These are phyloP conservation scores for Gastrophysa polygoni DNA, from an alignment of 2,888 invertebrate species.

Conservation along the genomic window DNA sequence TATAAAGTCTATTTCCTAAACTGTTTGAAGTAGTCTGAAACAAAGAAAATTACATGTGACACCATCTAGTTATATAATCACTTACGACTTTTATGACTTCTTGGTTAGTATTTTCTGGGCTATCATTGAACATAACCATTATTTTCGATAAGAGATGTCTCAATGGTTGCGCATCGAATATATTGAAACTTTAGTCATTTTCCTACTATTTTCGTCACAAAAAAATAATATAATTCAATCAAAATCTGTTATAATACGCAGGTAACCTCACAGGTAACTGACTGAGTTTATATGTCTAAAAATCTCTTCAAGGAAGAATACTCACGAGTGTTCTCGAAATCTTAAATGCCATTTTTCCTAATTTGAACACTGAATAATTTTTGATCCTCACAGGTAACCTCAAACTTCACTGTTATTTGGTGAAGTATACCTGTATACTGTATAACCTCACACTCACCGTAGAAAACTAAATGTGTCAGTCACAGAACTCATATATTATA, in stretches of 20 bases:
- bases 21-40: slow-evolving; percentile 37
- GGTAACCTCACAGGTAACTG: too few species aligned
- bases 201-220: not conserved
- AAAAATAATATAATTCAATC: not conserved
- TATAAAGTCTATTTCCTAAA: slow-evolving; percentile 64
- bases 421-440: too few species aligned
- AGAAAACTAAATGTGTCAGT: too few species aligned
- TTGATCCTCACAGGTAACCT: not conserved
- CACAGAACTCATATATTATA: too few species aligned
- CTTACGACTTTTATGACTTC: slow-evolving; percentile 40
- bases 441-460: too few species aligned
- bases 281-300: not conserved
- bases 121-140: slow-evolving; percentile 27
- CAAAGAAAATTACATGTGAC: slow-evolving; percentile 38
- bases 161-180: not conserved
- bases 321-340: slow-evolving; percentile 49
- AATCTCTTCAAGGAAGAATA: slow-evolving; percentile 15
- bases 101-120: slow-evolving; percentile 24
- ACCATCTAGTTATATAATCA: slow-evolving; percentile 49
- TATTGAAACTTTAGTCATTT: not conserved
- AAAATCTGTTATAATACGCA: too few species aligned
- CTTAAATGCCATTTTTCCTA: slow-evolving; percentile 44
- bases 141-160: slow-evolving; percentile 14
- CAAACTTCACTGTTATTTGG: too few species aligned
- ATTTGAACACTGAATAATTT: not conserved